phyloP scores from a whole-genome alignment of 2,797 vertebrate species.

The Artibeus lituratus region DNA sequence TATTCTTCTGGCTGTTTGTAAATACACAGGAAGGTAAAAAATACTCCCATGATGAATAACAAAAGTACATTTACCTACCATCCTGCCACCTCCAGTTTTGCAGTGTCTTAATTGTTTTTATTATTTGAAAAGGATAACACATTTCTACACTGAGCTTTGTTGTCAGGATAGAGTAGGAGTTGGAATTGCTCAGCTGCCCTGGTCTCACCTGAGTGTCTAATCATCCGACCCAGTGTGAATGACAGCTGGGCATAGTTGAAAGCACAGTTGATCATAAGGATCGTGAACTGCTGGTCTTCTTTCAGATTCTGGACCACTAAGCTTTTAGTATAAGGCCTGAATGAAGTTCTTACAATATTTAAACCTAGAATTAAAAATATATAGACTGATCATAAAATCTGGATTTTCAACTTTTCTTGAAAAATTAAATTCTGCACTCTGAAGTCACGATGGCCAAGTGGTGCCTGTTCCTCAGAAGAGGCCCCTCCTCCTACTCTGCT shows the following conservation, averaged over 20 bases:
- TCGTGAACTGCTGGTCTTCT: background rate
- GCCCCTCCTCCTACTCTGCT: background rate
- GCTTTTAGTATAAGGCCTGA: background rate
- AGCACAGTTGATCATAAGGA: background rate
- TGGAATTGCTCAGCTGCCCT: background rate
- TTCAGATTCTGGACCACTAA: background rate
- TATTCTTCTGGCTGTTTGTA: background rate
- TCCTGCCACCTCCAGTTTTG: background rate
- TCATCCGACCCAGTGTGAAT: background rate
- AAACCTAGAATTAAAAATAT: background rate
- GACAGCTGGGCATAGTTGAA: background rate
- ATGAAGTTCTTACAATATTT: background rate
- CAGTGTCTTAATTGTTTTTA: background rate
- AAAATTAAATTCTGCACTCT: background rate
- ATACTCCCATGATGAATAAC: background rate
- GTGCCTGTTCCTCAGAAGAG: background rate
- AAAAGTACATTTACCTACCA: background rate
- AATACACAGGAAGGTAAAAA: constrained; percentile 2
- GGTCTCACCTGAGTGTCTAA: background rate
- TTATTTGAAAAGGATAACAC: background rate
- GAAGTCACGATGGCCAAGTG: background rate
- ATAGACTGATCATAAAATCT: background rate
- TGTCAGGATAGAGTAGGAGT: background rate
- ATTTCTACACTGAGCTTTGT: background rate
- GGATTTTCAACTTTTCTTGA: background rate